Base-by-base conservation (phyloP, 2,888 invertebrate species). In the Incurvaria masculella region DNA sequence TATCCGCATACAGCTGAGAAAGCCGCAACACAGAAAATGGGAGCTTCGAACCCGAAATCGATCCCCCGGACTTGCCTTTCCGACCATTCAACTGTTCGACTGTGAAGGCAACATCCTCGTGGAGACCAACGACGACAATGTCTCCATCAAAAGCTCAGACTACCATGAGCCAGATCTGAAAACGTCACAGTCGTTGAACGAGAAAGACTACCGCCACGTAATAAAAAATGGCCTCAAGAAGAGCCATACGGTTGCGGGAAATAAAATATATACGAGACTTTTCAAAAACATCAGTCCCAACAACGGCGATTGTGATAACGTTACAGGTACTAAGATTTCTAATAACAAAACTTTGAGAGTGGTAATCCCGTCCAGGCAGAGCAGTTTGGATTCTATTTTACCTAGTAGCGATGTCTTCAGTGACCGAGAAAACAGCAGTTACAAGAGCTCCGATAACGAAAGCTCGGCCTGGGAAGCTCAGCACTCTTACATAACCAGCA, bases 21-120 rank as follows among this genome's bases (percentile, higher is more conserved):
- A 83, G 64, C 82, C 84, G 44, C 75, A 69, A 59, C 79, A 80
- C 55, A 82, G 81, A 68, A 82, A 82, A 67, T 85, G 85, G 84
- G 81, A 84, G 64, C 64, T 85, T 54, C 76, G 83, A 42, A 85
- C 85, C 38, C 79, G 83, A 55, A 84, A 83, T 65, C 81, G 80
- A 49, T 84, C 84, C 48, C 83, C 82, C 39, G 79, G 81, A 57
- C 72, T 83, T 53, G 67, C 67, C 57, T 74, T 85, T 56, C 85
- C 85, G 26, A 79, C 79, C 49, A 81, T 85, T 63, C 83, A 85
- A 64, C 78, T 85, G 54, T 84, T 80, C 63, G 82, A 84, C 68
- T 78, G 81, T 60, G 83, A 82, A 56, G 84, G 84, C 55, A 79
- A 81, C 64, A 70, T 84, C 46, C 69, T 84, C 54, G 73, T 83